phyloP scores from a whole-genome alignment of 2,797 vertebrate species.

The Aulostomus chinensis region DNA sequence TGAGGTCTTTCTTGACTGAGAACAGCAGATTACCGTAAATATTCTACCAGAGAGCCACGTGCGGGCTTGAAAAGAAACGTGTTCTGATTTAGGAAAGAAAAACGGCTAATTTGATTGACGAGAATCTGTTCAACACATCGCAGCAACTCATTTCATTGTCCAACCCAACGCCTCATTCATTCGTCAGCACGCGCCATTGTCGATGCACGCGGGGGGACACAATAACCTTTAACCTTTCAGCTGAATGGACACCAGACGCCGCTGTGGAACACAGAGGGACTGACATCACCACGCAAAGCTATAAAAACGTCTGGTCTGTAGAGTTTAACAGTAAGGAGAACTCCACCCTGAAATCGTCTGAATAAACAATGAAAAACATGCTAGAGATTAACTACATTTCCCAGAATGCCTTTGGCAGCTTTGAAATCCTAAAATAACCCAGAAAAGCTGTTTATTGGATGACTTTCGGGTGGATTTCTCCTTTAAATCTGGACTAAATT shows the following conservation, averaged over 20 bases:
- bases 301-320: background rate
- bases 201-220: constrained; percentile 31
- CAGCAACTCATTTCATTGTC: constrained; percentile 40
- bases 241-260: too few species aligned
- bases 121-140: constrained; percentile 55
- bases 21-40: constrained; percentile 33
- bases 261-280: too few species aligned
- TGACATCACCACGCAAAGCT: constrained; percentile 3
- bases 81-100: constrained; percentile 38
- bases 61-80: constrained; percentile 2
- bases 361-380: too few species aligned
- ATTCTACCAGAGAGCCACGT: constrained; percentile 28
- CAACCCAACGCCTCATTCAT: constrained; percentile 49
- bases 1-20: constrained; percentile 21
- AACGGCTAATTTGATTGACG: constrained; percentile 63
- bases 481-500: constrained; percentile 24
- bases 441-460: background rate
- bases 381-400: too few species aligned
- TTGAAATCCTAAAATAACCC: background rate
- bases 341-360: constrained; percentile 16
- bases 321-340: constrained; percentile 6
- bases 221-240: too few species aligned
- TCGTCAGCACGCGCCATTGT: constrained; percentile 56
- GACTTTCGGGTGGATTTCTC: constrained; percentile 33
- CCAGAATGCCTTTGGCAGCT: too few species aligned